Percentiles rank a stretch among this genome's conserved stretches.
These are phyloP conservation scores for Tricholauxania praeusta DNA, from an alignment of 2,888 invertebrate species.

Conservation along the genomic window DNA sequence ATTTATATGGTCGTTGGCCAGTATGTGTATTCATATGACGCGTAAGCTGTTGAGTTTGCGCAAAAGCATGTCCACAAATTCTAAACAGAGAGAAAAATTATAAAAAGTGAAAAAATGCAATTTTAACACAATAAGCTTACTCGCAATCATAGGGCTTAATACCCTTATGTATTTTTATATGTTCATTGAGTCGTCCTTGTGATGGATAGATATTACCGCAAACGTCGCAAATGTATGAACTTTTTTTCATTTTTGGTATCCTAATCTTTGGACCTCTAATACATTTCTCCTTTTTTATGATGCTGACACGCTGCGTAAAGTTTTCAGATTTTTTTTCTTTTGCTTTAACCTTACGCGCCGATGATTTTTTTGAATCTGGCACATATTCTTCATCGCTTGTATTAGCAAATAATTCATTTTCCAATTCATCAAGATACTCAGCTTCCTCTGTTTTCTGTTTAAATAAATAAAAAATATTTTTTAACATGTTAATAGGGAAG, in stretches of 20 bases:
- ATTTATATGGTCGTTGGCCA: conserved; percentile 66
- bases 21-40: conserved; percentile 68
- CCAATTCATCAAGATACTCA: conserved; percentile 59
- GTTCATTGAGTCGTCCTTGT: conserved; percentile 64
- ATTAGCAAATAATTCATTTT: conserved; percentile 48
- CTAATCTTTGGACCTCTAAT: conserved; percentile 33
- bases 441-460: conserved; percentile 49
- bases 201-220: conserved; percentile 66
- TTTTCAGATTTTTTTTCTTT: conserved; percentile 32
- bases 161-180: conserved; percentile 65
- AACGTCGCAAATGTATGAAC: conserved; percentile 63
- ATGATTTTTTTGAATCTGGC: conserved; percentile 41
- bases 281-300: conserved; percentile 12
- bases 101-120: not conserved
- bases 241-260: conserved; percentile 52
- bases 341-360: conserved; percentile 31
- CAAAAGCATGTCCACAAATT: conserved; percentile 65
- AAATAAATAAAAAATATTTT: not conserved
- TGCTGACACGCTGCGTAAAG: not conserved
- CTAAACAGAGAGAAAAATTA: conserved; percentile 46
- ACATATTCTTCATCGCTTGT: conserved; percentile 57
- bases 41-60: conserved; percentile 65
- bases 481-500: too few species aligned
- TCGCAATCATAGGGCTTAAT: conserved; percentile 67
- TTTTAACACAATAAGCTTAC: conserved; percentile 51